phyloP scores from a whole-genome alignment of 2,113 vertebrate genomes.

The Limnothrissa miodon region DNA sequence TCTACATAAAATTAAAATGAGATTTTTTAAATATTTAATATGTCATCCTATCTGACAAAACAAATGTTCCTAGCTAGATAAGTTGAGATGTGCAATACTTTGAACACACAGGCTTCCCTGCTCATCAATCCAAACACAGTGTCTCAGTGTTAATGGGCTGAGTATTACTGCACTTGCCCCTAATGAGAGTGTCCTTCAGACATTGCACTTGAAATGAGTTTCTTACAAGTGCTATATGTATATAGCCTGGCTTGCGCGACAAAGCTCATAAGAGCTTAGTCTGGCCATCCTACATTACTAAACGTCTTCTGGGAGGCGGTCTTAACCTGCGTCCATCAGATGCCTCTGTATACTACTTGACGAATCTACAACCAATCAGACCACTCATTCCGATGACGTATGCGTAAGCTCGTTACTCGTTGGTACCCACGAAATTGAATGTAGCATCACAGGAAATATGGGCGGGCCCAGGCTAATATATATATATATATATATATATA shows the following conservation, averaged over 20 bases:
- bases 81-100: conserved; percentile 46
- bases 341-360: too few species aligned
- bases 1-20: not conserved
- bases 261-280: too few species aligned
- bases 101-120: conserved; percentile 27
- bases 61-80: conserved; percentile 34
- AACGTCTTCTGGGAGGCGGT: too few species aligned
- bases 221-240: not conserved
- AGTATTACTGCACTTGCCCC: conserved; percentile 51
- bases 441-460: too few species aligned
- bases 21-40: not conserved
- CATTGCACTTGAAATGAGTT: conserved; percentile 29
- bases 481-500: not conserved
- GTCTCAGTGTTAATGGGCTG: conserved; percentile 54
- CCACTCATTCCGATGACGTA: too few species aligned
- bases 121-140: conserved; percentile 54
- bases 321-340: too few species aligned
- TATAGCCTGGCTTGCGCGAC: too few species aligned
- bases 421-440: too few species aligned
- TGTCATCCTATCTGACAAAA: not conserved
- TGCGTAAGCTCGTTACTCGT: too few species aligned
- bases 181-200: conserved; percentile 54
- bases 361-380: too few species aligned
- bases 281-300: too few species aligned
- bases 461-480: too few species aligned